Base-by-base conservation (phyloP, 2,113 vertebrate genomes). In the Dendropsophus ebraccatus region DNA sequence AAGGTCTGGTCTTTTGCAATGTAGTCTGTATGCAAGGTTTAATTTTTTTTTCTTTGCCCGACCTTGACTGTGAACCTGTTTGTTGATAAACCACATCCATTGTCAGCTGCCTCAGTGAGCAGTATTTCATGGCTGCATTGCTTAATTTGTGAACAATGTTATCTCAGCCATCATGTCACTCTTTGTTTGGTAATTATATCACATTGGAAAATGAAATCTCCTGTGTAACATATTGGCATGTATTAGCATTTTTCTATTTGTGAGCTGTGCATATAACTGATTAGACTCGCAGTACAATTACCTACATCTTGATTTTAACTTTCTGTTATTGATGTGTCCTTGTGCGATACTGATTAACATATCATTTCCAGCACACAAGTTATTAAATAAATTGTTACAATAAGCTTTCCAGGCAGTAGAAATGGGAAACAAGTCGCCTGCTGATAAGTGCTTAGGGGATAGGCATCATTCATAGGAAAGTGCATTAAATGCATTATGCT, bases 281-380 rank as follows among this genome's bases (percentile, higher is more conserved):
- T 81, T 81, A 41, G 25, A 41, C n/a, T 25, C 65, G 23, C 58
- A 47, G 60, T 62, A 81, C 78, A 81, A 65, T 81, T 65, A 65
- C 28, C 78, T 81, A 25, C 37, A 47, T 41, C 12, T n/a, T 28
- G 14, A 19, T 25, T 37, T 35, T 49, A 77, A 84, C 72, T 56
- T 84, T 50, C 52, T 23, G 41, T 75, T 41, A 58, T 75, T 60
- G 37, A 74, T 75, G 23, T 84, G 83, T 47, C 83, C 83, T 84
- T 84, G 83, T 76, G 25, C 37, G 50, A 14, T 47, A 73, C n/a
- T 65, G 72, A 58, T 76, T 84, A 76, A 49, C 72, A 65, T 77
- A 84, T 77, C 73, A 16, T 35, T 75, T 65, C 52, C 45, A 75
- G 70, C 19, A 84, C 54, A 84, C 70, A 74, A 84, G 83, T 77